Conservation (phyloP, 2,113 vertebrate genomes). For the Microtus oregoni region DNA sequence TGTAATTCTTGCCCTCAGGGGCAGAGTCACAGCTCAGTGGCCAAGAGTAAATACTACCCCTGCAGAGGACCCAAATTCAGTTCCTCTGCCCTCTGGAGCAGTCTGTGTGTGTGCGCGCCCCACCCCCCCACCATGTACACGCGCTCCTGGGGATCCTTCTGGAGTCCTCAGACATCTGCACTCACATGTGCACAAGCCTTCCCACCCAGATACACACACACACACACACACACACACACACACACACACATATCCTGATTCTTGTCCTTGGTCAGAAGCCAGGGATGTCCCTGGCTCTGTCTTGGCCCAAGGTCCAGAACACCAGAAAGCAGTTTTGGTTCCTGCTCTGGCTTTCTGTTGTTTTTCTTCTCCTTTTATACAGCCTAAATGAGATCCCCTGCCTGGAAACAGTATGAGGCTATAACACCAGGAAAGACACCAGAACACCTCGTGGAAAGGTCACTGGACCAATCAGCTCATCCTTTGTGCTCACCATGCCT, state of each 20-base stretch:
- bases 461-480: background rate
- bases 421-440: background rate
- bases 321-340: too few relatives aligned
- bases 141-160: background rate
- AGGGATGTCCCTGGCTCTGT: background rate
- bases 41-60: background rate
- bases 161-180: background rate
- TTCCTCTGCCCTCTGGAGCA: background rate
- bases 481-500: too few relatives aligned
- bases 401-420: background rate
- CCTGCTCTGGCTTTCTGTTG: background rate
- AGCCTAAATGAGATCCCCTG: background rate
- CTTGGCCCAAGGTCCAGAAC: background rate
- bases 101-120: too few relatives aligned
- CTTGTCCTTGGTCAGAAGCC: background rate
- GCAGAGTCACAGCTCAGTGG: background rate
- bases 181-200: background rate
- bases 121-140: background rate
- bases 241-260: background rate
- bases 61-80: background rate
- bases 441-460: background rate
- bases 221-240: background rate
- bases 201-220: background rate
- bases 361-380: background rate
- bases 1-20: background rate